Conservation (phyloP, 2,888 invertebrate species). For the Metopia argyrocephala region DNA sequence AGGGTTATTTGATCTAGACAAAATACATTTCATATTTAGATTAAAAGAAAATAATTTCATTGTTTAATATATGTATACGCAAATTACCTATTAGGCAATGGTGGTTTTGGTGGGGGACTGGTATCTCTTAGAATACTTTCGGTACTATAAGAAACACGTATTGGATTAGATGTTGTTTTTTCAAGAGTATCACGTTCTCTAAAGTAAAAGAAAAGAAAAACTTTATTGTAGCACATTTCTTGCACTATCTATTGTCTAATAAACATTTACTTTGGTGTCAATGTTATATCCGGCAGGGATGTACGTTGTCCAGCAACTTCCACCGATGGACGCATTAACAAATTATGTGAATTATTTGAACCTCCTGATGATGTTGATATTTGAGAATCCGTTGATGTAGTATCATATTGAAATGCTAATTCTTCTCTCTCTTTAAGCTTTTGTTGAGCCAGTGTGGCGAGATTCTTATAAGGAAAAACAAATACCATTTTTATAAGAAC, state of each 20-base stretch:
- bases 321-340: slow-evolving; percentile 74
- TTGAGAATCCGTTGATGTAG: slow-evolving; percentile 66
- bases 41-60: slow-evolving; percentile 16
- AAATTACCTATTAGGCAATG: slow-evolving; percentile 86
- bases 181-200: slow-evolving; percentile 78
- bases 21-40: not conserved
- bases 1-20: slow-evolving; percentile 80
- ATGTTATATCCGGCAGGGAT: slow-evolving; percentile 88
- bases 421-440: slow-evolving; percentile 84
- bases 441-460: slow-evolving; percentile 89
- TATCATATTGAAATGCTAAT: slow-evolving; percentile 72
- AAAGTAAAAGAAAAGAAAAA: not conserved
- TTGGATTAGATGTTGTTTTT: slow-evolving; percentile 80
- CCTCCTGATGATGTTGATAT: slow-evolving; percentile 60
- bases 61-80: not conserved
- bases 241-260: slow-evolving; percentile 69
- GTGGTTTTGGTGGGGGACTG: slow-evolving; percentile 92
- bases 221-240: not conserved
- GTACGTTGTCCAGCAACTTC: slow-evolving; percentile 82
- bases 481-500: slow-evolving; percentile 9
- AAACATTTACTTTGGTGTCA: slow-evolving; percentile 88
- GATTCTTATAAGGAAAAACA: slow-evolving; percentile 80
- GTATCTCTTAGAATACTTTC: slow-evolving; percentile 87
- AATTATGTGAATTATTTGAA: slow-evolving; percentile 67
- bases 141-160: slow-evolving; percentile 88